A percentile compares a stretch with the other conserved stretches of the same genome.
phyloP scores from a whole-genome alignment of 2,797 vertebrate species.

The Muscicapa striata region DNA sequence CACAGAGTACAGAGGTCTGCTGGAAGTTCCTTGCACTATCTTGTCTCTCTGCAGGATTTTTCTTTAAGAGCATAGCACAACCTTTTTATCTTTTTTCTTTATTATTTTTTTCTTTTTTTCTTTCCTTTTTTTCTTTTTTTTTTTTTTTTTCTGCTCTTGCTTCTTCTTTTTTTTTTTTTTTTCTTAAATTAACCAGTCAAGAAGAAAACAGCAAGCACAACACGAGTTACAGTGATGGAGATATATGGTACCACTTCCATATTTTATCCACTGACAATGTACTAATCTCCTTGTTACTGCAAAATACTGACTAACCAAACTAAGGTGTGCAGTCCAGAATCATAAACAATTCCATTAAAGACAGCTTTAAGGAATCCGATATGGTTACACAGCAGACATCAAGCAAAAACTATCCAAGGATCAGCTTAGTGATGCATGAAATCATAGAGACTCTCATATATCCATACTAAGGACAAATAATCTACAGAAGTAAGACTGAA shows the following conservation, averaged over 20 bases:
- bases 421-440: background rate
- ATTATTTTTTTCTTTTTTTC: rapidly evolving
- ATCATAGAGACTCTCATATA: background rate
- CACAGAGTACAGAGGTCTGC: background rate
- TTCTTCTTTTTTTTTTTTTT: background rate
- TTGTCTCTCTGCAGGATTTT: background rate
- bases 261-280: background rate
- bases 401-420: background rate
- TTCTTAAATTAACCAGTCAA: background rate
- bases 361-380: background rate
- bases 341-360: background rate
- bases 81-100: background rate
- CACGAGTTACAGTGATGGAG: rapidly evolving
- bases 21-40: background rate
- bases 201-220: background rate
- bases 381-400: background rate
- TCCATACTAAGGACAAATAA: background rate
- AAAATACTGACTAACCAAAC: background rate
- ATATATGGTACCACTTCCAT: rapidly evolving
- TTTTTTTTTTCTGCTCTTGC: too few species aligned
- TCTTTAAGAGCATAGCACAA: background rate
- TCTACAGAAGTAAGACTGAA: background rate
- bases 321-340: background rate
- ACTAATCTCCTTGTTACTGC: background rate
- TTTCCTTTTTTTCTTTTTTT: background rate